These are phyloP conservation scores for Drosophila ezoana DNA, from an alignment of 2,888 invertebrate genomes.

Conservation along the genomic window DNA sequence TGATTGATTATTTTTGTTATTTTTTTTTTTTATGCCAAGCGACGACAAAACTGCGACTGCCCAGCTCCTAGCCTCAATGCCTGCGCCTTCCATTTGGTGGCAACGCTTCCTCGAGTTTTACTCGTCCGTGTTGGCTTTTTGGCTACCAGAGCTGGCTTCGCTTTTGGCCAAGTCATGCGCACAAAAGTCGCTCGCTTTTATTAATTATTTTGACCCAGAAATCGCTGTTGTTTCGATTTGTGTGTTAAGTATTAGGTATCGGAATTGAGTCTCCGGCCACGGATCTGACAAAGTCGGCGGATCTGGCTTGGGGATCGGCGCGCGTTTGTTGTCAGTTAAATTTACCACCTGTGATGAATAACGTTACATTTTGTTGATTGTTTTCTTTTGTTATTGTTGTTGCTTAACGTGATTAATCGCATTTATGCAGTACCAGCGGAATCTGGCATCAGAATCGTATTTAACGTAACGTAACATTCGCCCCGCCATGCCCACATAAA, in stretches of 20 bases:
- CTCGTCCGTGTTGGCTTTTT: conserved; percentile 33
- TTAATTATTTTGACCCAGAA: conserved; percentile 80
- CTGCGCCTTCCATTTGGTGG: not conserved
- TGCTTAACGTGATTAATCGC: conserved; percentile 69
- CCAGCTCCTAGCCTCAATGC: not conserved
- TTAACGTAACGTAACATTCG: conserved; percentile 38
- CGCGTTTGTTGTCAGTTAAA: conserved; percentile 79
- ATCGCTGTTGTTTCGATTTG: conserved; percentile 50
- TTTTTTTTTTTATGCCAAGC: conserved; percentile 40
- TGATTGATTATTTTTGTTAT: conserved; percentile 74
- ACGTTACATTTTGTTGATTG: conserved; percentile 79
- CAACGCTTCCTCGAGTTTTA: conserved; percentile 47
- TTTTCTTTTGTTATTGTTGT: conserved; percentile 47
- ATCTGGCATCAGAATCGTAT: conserved; percentile 52
- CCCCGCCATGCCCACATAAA: conserved; percentile 74
- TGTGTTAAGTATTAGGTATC: conserved; percentile 59
- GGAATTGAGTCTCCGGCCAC: conserved; percentile 22
- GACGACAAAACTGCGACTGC: conserved; percentile 60
- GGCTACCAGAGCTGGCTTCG: conserved; percentile 40
- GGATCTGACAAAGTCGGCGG: conserved; percentile 18
- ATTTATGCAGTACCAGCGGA: conserved; percentile 60
- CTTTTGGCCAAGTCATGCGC: conserved; percentile 73
- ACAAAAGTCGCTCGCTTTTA: conserved; percentile 65
- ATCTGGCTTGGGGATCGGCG: conserved; percentile 61
- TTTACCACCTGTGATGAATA: conserved; percentile 82